These are phyloP conservation scores for Rhadina sibilatrix DNA, from an alignment of 2,113 vertebrate genomes.

Conservation along the genomic window DNA sequence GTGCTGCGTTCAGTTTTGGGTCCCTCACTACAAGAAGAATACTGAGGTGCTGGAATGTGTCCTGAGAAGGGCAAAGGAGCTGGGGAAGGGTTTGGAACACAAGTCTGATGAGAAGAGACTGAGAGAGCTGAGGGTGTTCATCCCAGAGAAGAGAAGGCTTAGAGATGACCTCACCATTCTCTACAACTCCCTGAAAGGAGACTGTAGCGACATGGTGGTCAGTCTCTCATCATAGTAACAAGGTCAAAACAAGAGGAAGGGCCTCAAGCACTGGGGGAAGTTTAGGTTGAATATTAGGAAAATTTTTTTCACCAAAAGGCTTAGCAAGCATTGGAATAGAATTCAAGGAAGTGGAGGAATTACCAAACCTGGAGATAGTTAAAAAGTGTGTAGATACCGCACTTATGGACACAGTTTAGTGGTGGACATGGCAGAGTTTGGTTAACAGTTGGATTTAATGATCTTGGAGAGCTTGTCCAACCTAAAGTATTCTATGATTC, in stretches of 20 bases:
- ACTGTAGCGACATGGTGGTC: not conserved
- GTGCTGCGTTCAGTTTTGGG: not conserved
- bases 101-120: not conserved
- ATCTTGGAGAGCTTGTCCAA: not conserved
- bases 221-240: not conserved
- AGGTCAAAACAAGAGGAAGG: not conserved
- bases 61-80: not conserved
- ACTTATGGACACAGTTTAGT: not conserved
- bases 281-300: not conserved
- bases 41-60: not conserved
- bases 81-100: not conserved
- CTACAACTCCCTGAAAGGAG: not conserved
- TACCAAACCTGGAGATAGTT: not conserved
- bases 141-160: not conserved
- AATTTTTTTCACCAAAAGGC: not conserved
- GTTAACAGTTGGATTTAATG: not conserved
- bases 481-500: not conserved
- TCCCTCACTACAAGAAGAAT: not conserved
- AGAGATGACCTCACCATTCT: not conserved
- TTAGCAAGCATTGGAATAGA: not conserved
- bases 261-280: not conserved
- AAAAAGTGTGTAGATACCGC: not conserved
- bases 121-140: not conserved
- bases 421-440: not conserved
- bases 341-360: not conserved